Base-by-base conservation (phyloP, 2,888 invertebrate genomes). In the Andrena flavipes region DNA sequence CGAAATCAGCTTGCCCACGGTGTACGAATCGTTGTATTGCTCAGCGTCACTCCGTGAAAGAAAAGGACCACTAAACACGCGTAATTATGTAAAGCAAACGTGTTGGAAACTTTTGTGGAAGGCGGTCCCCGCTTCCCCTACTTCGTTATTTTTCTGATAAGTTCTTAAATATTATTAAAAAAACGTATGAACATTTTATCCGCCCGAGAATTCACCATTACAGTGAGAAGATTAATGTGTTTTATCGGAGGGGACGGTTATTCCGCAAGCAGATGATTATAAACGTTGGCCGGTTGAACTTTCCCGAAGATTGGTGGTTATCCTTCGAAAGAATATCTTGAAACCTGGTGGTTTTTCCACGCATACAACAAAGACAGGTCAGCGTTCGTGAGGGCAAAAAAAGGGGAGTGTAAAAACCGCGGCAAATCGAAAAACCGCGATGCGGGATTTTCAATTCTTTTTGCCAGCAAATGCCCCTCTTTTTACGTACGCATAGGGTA, bases 391-490 rank as follows among this genome's bases (percentile, higher is more conserved):
- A 23, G 20, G 70, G 63, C 51, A 20, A 68, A 72, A 59, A 76
- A 65, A 29, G 56, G 60, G 74, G 87, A 80, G 65, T 79, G 65
- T 64, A 75, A 85, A 89, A 87, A 86, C 88, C 86, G 86, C 84
- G 86, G 85, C 86, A 84, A 91, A 90, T 91, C 88, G 84, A 76
- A 88, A 90, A 92, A 91, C 92, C 92, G 82, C 91, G 87, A 67
- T 86, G 87, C 86, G 89, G 90, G 89, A 89, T 92, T 90, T 88
- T 85, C 89, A 87, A 91, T 91, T 91, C 90, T 90, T 91, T 91
- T 90, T 89, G 79, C 86, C 51, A 16, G 74, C 56, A 73, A 59
- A 68, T 64, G 68, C 56, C 63, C 74, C 72, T 63, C 72, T 78
- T 80, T 84, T 76, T 56, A 54, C 54, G 60, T 67, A 77, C 70